Conservation (phyloP, 53 echinoderm and acorn worm genomes). For the Echinometra lucunter region DNA sequence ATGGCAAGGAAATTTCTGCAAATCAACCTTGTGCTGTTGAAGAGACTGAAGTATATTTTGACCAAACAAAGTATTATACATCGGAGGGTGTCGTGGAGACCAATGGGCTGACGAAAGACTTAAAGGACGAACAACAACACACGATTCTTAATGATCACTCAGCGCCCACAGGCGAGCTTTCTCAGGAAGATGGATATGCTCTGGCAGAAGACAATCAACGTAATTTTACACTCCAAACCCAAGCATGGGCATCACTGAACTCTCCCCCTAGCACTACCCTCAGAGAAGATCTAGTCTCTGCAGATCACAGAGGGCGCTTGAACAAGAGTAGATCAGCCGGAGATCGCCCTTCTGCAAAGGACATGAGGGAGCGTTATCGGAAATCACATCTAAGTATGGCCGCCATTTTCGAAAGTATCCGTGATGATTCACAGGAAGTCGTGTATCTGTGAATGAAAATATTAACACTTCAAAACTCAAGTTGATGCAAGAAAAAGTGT, state of each 20-base stretch:
- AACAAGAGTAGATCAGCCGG: slow-evolving; percentile 49
- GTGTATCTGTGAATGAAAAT: slow-evolving; percentile 21
- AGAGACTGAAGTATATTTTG: slow-evolving; percentile 21
- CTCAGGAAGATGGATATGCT: neutral
- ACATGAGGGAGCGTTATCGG: slow-evolving; percentile 56
- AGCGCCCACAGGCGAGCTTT: neutral
- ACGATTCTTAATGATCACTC: neutral
- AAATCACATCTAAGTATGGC: slow-evolving; percentile 69
- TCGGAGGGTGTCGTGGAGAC: neutral
- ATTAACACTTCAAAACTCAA: neutral
- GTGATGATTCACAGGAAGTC: slow-evolving; percentile 57
- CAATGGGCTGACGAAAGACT: neutral
- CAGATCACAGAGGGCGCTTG: neutral
- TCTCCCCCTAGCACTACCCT: neutral
- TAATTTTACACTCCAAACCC: neutral
- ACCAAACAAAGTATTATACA: slow-evolving; percentile 35
- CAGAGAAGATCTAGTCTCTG: neutral
- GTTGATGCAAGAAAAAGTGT: no score
- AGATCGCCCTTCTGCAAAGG: slow-evolving; percentile 55
- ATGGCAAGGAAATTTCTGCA: neutral
- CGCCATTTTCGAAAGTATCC: slow-evolving; percentile 66
- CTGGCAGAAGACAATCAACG: neutral
- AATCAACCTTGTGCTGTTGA: neutral
- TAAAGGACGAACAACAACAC: neutral
- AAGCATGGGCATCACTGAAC: slow-evolving; percentile 9